These are phyloP conservation scores for Ariolimax columbianus DNA, from an alignment of 2,888 invertebrate genomes.

Conservation along the genomic window DNA sequence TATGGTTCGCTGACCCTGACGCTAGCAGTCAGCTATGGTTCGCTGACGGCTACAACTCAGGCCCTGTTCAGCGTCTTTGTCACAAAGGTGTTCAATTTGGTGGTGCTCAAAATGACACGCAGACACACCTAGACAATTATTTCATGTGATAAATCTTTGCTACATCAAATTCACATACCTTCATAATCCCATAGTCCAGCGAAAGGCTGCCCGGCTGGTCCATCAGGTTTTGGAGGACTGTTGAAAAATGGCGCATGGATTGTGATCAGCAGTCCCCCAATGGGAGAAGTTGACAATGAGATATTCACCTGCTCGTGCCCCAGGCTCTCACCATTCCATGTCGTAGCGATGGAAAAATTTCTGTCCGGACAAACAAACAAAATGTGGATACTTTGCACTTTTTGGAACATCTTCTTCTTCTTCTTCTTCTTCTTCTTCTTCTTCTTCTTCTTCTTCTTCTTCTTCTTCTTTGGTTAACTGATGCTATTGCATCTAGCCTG, in stretches of 20 bases:
- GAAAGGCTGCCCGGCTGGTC: conserved; percentile 75
- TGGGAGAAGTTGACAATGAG: conserved; percentile 50
- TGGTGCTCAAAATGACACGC: too few species aligned
- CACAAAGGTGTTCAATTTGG: too few species aligned
- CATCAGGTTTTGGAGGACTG: conserved; percentile 75
- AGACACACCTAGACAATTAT: too few species aligned
- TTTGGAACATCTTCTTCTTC: neutral
- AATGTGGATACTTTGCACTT: too few species aligned
- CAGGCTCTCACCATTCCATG: conserved; percentile 66
- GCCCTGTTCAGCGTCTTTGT: too few species aligned
- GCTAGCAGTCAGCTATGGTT: too few species aligned
- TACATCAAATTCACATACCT: conserved; percentile 71
- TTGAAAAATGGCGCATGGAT: conserved; percentile 78
- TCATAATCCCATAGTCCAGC: conserved; percentile 79
- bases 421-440: conserved; percentile 19
- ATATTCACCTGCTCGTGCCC: conserved; percentile 64
- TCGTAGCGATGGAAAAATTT: conserved; percentile 58
- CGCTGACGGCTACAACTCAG: too few species aligned
- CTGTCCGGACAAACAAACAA: conserved; percentile 21
- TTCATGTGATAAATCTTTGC: too few species aligned
- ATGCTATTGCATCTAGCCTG: too few species aligned
- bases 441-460: conserved; percentile 16
- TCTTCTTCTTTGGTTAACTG: too few species aligned
- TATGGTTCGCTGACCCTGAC: too few species aligned
- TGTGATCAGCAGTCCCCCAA: conserved; percentile 59